phyloP scores from a whole-genome alignment of 2,113 vertebrate genomes.

The Syrrhaptes paradoxus region DNA sequence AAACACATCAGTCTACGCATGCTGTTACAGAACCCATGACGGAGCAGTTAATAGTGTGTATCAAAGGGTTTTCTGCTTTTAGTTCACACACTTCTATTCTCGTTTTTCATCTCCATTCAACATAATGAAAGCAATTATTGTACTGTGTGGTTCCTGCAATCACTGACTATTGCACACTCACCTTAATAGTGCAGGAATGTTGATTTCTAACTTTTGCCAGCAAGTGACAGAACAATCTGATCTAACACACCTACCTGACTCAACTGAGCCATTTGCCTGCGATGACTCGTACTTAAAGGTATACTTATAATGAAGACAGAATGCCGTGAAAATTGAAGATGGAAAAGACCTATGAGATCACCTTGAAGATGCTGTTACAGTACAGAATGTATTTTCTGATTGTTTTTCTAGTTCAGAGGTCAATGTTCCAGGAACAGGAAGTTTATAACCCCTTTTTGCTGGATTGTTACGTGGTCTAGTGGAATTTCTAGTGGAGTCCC shows the following conservation, averaged over 20 bases:
- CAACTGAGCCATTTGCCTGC: not conserved
- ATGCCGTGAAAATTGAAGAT: not conserved
- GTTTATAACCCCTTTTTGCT: not conserved
- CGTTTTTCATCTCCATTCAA: not conserved
- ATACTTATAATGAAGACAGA: not conserved
- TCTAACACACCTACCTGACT: not conserved
- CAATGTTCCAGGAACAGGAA: not conserved
- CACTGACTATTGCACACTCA: not conserved
- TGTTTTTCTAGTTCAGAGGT: not conserved
- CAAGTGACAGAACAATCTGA: not conserved
- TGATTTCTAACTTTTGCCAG: not conserved
- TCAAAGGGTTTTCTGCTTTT: not conserved
- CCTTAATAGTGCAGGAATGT: not conserved
- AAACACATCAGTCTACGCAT: not conserved
- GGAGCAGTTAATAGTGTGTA: not conserved
- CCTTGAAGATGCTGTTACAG: not conserved
- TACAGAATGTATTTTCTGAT: not conserved
- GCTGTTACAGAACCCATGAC: not conserved
- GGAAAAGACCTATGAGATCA: not conserved
- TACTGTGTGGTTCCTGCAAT: not conserved
- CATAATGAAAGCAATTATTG: not conserved
- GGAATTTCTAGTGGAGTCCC: slow-evolving; percentile 17
- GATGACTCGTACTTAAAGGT: not conserved
- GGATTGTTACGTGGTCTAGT: not conserved
- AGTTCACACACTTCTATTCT: not conserved